Evolutionary conservation across 2,113 vertebrate species (phyloP).

Genomic region (Azemiops feae): DNA sequence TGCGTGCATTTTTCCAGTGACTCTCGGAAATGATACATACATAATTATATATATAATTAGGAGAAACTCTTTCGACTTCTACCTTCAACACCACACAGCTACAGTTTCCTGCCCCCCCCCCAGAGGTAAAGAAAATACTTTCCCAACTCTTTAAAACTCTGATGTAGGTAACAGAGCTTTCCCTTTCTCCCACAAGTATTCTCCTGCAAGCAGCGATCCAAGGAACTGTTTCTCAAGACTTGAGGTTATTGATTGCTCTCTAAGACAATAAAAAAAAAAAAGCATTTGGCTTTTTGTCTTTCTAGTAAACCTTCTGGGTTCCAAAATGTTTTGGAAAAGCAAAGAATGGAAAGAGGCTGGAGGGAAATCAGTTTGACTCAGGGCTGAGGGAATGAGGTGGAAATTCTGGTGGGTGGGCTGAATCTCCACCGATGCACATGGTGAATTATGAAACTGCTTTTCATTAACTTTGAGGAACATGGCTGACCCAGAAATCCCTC

Average conservation of each 20-base stretch:
- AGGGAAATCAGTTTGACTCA: background rate
- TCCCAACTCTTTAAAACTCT: background rate
- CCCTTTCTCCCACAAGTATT: background rate
- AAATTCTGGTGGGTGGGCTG: background rate
- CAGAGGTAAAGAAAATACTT: background rate
- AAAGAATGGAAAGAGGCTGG: background rate
- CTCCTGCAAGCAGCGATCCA: background rate
- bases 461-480: background rate
- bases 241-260: background rate
- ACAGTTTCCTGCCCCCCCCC: background rate
- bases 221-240: background rate
- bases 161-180: background rate
- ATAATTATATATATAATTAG: background rate
- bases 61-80: background rate
- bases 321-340: background rate
- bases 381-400: background rate
- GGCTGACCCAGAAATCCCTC: background rate
- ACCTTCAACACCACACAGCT: conserved; percentile 16
- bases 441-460: background rate
- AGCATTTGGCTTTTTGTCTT: background rate
- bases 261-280: background rate
- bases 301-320: background rate
- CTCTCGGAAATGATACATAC: background rate
- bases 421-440: background rate
- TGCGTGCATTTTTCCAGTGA: background rate